Conservation (phyloP, 2,888 invertebrate species). For the Drosophila paramelanica region DNA sequence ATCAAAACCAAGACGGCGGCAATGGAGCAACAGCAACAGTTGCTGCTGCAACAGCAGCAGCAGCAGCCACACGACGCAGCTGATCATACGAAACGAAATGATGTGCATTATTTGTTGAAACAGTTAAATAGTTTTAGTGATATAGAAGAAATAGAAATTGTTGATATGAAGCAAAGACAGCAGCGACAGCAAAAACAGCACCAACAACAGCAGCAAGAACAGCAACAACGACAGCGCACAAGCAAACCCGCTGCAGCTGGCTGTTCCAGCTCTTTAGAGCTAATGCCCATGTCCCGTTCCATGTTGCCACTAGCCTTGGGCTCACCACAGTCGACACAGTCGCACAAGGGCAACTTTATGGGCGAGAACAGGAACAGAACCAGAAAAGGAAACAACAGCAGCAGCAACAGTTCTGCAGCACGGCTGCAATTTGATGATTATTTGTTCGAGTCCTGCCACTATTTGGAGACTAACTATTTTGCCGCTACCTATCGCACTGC, state of each 20-base stretch:
- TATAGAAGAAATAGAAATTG: conserved; percentile 86
- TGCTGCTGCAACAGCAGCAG: conserved; percentile 32
- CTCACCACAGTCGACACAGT: conserved; percentile 79
- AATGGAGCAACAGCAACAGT: conserved; percentile 40
- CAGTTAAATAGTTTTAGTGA: conserved; percentile 86
- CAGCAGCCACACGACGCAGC: conserved; percentile 75
- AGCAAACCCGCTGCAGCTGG: conserved; percentile 74
- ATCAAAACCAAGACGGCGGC: conserved; percentile 62
- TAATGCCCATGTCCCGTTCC: conserved; percentile 64
- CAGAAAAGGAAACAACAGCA: neutral
- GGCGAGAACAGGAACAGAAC: conserved; percentile 17
- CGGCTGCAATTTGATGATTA: conserved; percentile 84
- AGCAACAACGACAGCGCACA: conserved; percentile 50
- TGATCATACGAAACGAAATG: conserved; percentile 85
- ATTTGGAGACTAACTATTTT: conserved; percentile 85
- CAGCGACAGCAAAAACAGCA: conserved; percentile 69
- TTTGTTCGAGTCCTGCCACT: conserved; percentile 84
- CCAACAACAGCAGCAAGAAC: conserved; percentile 45
- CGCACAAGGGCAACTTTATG: conserved; percentile 76
- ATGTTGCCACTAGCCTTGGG: conserved; percentile 46
- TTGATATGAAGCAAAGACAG: conserved; percentile 84
- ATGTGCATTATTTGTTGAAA: conserved; percentile 86
- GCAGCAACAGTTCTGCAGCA: conserved; percentile 45
- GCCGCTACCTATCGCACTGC: conserved; percentile 85
- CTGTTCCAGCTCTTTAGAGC: conserved; percentile 79